These are phyloP conservation scores for Coenobita brevimanus DNA, from an alignment of 1,140 invertebrate species.

Conservation along the genomic window DNA sequence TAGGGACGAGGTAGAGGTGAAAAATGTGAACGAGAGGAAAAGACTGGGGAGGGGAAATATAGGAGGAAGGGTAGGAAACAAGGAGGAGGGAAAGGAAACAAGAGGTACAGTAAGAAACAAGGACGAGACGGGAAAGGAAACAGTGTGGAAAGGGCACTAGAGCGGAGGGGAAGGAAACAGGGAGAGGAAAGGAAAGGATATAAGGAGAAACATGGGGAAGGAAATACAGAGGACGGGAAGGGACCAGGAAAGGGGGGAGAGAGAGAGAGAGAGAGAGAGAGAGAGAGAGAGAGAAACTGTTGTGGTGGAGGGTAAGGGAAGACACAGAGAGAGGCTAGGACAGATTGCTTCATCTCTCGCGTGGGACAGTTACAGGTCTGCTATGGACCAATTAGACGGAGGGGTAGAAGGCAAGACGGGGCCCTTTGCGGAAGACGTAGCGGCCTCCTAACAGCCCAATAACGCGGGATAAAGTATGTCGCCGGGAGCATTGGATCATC, in stretches of 20 bases:
- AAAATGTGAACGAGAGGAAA: background rate
- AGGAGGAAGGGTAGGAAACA: background rate
- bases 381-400: constrained; percentile 25
- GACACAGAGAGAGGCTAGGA: background rate
- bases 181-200: background rate
- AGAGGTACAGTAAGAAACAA: background rate
- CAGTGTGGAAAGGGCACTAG: background rate
- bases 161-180: background rate
- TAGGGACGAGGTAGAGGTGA: background rate
- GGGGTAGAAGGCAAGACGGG: background rate
- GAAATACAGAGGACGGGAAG: background rate
- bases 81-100: background rate
- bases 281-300: background rate
- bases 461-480: constrained; percentile 40
- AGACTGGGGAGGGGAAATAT: background rate
- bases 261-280: background rate
- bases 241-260: background rate
- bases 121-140: background rate
- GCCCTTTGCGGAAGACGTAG: too few species aligned
- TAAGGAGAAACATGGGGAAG: background rate
- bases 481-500: constrained; percentile 43
- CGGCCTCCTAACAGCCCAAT: constrained; percentile 11
- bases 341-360: constrained; percentile 37
- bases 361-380: constrained; percentile 29
- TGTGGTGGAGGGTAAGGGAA: background rate